These are phyloP conservation scores for Subanguina moxae DNA, from an alignment of 1,140 invertebrate species.

Conservation along the genomic window DNA sequence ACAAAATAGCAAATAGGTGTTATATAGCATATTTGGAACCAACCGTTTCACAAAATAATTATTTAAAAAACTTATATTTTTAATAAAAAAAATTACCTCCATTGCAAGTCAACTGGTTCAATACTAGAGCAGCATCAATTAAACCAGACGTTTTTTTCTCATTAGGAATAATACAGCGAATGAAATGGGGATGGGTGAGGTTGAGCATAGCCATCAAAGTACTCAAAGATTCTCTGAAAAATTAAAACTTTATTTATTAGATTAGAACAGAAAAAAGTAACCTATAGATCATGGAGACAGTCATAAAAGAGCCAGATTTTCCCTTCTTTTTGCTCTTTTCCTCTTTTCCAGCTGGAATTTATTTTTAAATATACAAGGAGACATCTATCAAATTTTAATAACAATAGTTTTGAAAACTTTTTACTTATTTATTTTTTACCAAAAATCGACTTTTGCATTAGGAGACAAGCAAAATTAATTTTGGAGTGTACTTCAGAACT, in stretches of 20 bases:
- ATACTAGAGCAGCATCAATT: slow-evolving; percentile 47
- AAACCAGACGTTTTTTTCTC: slow-evolving; percentile 83
- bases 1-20: no score
- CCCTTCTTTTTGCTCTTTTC: slow-evolving; percentile 25
- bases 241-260: not conserved
- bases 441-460: no score
- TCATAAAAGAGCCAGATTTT: slow-evolving; percentile 57
- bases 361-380: no score
- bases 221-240: slow-evolving; percentile 57
- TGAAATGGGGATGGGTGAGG: slow-evolving; percentile 90
- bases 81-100: slow-evolving; percentile 9
- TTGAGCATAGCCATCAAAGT: slow-evolving; percentile 58
- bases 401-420: no score
- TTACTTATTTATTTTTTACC: no score
- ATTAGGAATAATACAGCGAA: slow-evolving; percentile 99
- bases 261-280: not conserved
- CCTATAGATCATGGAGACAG: slow-evolving; percentile 48
- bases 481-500: no score
- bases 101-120: slow-evolving; percentile 76
- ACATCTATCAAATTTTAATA: no score
- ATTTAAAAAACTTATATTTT: no score
- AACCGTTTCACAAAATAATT: no score
- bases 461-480: no score
- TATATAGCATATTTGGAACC: no score
- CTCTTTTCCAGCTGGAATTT: slow-evolving; percentile 16